Conservation (phyloP, 2,888 invertebrate species). For the Papilio protenor region DNA sequence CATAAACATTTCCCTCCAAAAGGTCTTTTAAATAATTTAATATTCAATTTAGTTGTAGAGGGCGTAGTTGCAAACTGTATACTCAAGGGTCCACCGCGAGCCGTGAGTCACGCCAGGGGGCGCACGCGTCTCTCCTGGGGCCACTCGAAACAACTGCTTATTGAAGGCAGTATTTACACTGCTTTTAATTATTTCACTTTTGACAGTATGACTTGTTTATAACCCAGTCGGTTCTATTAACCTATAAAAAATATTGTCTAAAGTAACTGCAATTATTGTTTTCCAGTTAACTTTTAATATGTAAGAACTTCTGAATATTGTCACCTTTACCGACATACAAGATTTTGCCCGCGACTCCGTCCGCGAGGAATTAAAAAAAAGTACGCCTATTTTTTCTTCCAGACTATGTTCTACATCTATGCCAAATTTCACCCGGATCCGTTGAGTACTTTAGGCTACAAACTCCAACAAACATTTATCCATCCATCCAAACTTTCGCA, state of each 20-base stretch:
- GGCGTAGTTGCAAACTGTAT: conserved; percentile 62
- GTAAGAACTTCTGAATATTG: too few species aligned
- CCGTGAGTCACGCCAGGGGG: conserved; percentile 57
- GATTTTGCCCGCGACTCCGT: too few species aligned
- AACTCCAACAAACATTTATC: too few species aligned
- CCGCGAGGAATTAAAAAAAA: too few species aligned
- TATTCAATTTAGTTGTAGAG: conserved; percentile 67
- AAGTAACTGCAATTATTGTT: not conserved
- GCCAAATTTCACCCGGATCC: too few species aligned
- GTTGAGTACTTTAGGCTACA: too few species aligned
- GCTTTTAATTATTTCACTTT: conserved; percentile 55
- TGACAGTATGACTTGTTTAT: conserved; percentile 18
- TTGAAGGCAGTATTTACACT: conserved; percentile 56
- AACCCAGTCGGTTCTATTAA: not conserved
- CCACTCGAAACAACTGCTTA: conserved; percentile 68
- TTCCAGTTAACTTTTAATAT: too few species aligned
- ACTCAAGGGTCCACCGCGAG: conserved; percentile 54
- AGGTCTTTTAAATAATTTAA: conserved; percentile 68
- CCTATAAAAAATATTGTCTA: not conserved
- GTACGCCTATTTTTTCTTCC: too few species aligned
- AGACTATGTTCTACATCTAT: too few species aligned
- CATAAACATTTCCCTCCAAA: conserved; percentile 42
- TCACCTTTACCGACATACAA: too few species aligned
- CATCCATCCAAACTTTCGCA: too few species aligned
- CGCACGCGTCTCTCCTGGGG: conserved; percentile 74